phyloP scores from a whole-genome alignment of 2,113 vertebrate genomes.

The Verasper variegatus region DNA sequence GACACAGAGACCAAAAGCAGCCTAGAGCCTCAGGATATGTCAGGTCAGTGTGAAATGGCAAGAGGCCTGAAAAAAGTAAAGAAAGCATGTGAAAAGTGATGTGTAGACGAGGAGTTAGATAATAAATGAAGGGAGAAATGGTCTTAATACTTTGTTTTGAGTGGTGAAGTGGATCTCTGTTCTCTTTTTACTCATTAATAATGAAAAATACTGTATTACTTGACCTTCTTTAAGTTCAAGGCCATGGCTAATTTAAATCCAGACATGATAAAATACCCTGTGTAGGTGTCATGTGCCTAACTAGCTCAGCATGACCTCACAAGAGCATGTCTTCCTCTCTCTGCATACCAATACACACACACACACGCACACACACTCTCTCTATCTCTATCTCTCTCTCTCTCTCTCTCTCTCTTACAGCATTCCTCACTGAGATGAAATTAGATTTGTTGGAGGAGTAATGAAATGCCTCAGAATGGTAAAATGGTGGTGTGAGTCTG shows the following conservation, averaged over 20 bases:
- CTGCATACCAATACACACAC: slow-evolving; percentile 1
- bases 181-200: not conserved
- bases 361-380: not conserved
- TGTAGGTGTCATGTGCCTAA: slow-evolving; percentile 51
- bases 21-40: slow-evolving; percentile 60
- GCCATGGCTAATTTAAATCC: not conserved
- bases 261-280: slow-evolving; percentile 25
- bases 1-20: slow-evolving; percentile 61
- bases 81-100: slow-evolving; percentile 18
- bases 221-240: not conserved
- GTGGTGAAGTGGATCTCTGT: not conserved
- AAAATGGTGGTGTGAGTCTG: slow-evolving; percentile 14
- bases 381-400: not conserved
- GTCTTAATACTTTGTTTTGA: not conserved
- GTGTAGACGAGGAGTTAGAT: not conserved
- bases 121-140: not conserved
- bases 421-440: slow-evolving; percentile 57
- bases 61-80: not conserved
- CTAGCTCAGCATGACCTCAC: slow-evolving; percentile 55
- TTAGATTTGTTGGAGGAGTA: slow-evolving; percentile 42
- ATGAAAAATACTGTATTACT: not conserved
- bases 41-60: slow-evolving; percentile 50
- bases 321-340: slow-evolving; percentile 23
- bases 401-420: slow-evolving; percentile 26
- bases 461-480: slow-evolving; percentile 7